Evolutionary conservation across 2,888 invertebrate genomes (phyloP), one percentile per base, ranked within the genome.

Genomic region (Calameuta pallipes): DNA sequence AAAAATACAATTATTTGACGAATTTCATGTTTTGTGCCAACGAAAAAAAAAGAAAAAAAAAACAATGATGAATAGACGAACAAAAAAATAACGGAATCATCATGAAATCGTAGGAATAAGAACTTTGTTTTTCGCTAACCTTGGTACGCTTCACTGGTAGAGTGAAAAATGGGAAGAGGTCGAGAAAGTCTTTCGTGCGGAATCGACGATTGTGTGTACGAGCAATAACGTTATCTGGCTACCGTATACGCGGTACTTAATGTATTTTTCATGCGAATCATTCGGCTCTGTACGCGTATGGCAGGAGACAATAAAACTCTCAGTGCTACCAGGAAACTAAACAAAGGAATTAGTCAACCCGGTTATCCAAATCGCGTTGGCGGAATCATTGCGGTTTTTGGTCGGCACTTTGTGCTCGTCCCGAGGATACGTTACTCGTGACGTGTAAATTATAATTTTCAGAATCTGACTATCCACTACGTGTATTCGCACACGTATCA

Each of bases 341-440:
- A 75, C 15, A 74, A 74, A 74, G 56, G 77, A n/a, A 75, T 82
- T 83, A 82, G 79, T 83, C 83, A 81, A 73, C 77, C 30, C 56
- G 41, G 78, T 85, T 84, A 82, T 78, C 73, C 79, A 80, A 84
- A 84, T 74, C 11, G 31, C 68, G 76, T 56, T 78, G 80, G 75
- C 78, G 73, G 80, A 80, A 75, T 76, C 79, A 33, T 74, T 76
- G 80, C 75, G 81, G 79, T 83, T 71, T 33, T 71, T n/a, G 71
- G 31, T 71, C 71, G 33, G 15, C 41, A 41, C 41, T 41, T 41
- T 41, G 15, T 6, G 15, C 15, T 15, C 15, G 41, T 41, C 4
- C 4, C 15, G 15, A 4, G 41, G 15, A 15, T 41, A 2, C 41
- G 15, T 41, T 0, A 15, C 4, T 37, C 13, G 36, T 37, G 37